Base-by-base conservation (phyloP, 2,797 vertebrate species). In the Silurus aristotelis region DNA sequence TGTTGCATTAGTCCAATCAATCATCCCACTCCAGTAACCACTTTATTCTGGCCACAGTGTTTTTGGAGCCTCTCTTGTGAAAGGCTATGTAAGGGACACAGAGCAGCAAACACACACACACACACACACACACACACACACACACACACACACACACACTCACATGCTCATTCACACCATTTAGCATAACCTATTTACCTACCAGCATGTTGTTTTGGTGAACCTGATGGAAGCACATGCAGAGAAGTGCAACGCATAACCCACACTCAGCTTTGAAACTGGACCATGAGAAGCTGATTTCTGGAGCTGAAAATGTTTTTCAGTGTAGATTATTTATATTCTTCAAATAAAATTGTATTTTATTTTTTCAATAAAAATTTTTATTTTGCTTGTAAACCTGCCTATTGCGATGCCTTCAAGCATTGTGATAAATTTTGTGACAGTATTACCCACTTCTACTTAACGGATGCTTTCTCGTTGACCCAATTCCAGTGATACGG, bases 401-500 rank as follows among this genome's bases (percentile, higher is more conserved):
- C 9, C 25, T 73, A 25, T 55, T 8, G 46, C 27, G 7, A 56
- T 56, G 14, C 25, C 14, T 55, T 73, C 5, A 56, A 17, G 7
- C 6, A 43, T 78, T 13, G 25, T 9, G 22, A 38, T 60, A 13
- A 5, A 25, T 75, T 58, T 76, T 58, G 20, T 2, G 27, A 31
- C 75, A 9, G 5, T 52, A 52, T 52, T 52, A 52, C 56, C 19
- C 56, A 14, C 77, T 63, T 79, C 38, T 84, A 67, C 46, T 78
- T 46, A 75, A 83, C 85, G 84, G 67, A 84, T 52, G 83, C 83
- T 75, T 87, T 66, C 72, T 60, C 17, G 19, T 48, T 76, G 83
- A 85, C 79, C 83, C 80, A 86, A 72, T 89, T 80, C 27, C 60
- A 68, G 25, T 84, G 79, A 52, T 75, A 43, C 64, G 63, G 52